Percentiles rank a stretch among this genome's conserved stretches.
Evolutionary conservation across 1,140 invertebrate species (phyloP).

Genomic region (Rhopalosiphum padi): DNA sequence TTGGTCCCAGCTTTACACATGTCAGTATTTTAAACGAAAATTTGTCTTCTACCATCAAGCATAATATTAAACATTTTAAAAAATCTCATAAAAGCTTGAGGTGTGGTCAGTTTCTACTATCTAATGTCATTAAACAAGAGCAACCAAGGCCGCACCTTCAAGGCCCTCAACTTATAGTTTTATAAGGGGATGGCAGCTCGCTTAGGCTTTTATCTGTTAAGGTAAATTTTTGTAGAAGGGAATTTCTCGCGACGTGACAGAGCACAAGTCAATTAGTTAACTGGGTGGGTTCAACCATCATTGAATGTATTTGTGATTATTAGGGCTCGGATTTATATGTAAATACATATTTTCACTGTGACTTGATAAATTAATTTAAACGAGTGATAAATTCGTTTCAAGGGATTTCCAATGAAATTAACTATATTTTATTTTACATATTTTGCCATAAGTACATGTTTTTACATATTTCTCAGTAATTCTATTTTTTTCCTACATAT

Average conservation of each 20-base stretch:
- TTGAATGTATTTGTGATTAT: not conserved
- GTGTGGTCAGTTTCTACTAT: not conserved
- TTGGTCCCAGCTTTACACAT: not conserved
- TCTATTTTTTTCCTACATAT: no score
- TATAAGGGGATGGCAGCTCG: not conserved
- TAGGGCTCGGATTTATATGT: no score
- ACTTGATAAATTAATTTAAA: no score
- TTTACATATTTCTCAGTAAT: no score
- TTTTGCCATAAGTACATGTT: no score
- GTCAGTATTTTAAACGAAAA: not conserved
- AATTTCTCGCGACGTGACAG: not conserved
- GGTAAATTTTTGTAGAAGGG: no score
- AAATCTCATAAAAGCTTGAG: not conserved
- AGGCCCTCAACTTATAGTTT: not conserved
- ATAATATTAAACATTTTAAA: not conserved
- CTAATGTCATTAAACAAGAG: not conserved
- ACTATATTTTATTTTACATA: no score
- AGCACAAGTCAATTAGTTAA: not conserved
- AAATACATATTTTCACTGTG: no score
- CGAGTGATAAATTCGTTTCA: no score
- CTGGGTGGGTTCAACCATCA: not conserved
- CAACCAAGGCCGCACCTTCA: no score
- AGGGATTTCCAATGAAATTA: no score
- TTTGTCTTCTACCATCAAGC: not conserved
- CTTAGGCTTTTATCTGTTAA: not conserved